phyloP scores from a whole-genome alignment of 2,888 invertebrate genomes.

The Kryphioiulus occultus region DNA sequence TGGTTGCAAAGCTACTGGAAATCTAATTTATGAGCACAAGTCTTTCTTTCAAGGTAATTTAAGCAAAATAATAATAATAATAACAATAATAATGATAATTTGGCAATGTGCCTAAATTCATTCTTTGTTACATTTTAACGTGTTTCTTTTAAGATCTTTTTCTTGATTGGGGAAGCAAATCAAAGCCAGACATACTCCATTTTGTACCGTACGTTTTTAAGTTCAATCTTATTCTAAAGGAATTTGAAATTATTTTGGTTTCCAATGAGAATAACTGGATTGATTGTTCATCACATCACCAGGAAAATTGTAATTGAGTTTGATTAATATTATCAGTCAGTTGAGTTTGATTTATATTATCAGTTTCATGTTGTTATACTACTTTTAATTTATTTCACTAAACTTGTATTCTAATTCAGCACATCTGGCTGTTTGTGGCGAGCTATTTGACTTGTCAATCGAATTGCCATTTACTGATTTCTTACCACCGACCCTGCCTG shows the following conservation, averaged over 20 bases:
- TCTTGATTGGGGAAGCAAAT: conserved; percentile 84
- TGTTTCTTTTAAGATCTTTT: conserved; percentile 74
- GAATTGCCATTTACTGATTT: conserved; percentile 94
- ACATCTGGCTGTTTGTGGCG: conserved; percentile 92
- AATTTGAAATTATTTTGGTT: conserved; percentile 91
- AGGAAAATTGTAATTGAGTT: conserved; percentile 78
- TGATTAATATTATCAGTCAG: neutral
- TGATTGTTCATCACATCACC: conserved; percentile 94
- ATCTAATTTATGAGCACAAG: conserved; percentile 93
- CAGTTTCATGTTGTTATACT: neutral
- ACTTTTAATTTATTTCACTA: neutral
- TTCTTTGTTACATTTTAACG: neutral
- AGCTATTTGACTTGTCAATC: conserved; percentile 90
- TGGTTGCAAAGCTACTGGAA: conserved; percentile 92
- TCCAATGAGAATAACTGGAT: conserved; percentile 99
- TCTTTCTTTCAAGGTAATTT: conserved; percentile 83
- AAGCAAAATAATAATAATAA: neutral
- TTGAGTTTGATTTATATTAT: neutral
- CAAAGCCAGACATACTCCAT: conserved; percentile 84
- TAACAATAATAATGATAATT: neutral
- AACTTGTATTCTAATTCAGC: conserved; percentile 60
- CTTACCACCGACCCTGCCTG: conserved; percentile 84
- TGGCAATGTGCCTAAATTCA: neutral
- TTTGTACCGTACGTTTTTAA: conserved; percentile 98
- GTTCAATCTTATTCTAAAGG: conserved; percentile 87